phyloP scores from a whole-genome alignment of 2,888 invertebrate genomes.

The Apamea epomidion region DNA sequence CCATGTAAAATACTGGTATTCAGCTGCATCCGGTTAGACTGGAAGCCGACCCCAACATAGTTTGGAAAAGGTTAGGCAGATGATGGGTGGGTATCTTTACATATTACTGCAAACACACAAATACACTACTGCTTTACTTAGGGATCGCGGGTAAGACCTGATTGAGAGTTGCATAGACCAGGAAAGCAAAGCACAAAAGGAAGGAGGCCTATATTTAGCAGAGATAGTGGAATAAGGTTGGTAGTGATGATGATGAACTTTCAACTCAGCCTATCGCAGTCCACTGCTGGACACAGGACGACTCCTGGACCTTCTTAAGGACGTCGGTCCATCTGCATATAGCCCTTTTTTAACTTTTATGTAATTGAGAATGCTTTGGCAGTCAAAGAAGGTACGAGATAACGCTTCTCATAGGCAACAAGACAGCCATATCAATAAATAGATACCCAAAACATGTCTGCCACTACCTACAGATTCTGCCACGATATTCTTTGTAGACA shows the following conservation, averaged over 20 bases:
- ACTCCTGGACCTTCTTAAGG: no score
- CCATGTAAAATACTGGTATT: no score
- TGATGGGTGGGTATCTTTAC: neutral
- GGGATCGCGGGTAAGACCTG: neutral
- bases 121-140: neutral
- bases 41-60: no score
- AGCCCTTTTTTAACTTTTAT: no score
- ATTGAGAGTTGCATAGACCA: neutral
- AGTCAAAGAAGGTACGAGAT: neutral
- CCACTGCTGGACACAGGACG: no score
- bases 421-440: neutral
- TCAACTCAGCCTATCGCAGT: no score
- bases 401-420: neutral
- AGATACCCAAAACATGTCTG: neutral
- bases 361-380: neutral
- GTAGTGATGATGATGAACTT: neutral
- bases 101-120: neutral
- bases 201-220: neutral
- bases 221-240: neutral
- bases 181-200: neutral
- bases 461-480: neutral
- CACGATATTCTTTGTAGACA: neutral
- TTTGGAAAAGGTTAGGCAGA: no score
- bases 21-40: no score
- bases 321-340: no score